Conservation (phyloP, 2,797 vertebrate species). For the Sardinella longiceps region DNA sequence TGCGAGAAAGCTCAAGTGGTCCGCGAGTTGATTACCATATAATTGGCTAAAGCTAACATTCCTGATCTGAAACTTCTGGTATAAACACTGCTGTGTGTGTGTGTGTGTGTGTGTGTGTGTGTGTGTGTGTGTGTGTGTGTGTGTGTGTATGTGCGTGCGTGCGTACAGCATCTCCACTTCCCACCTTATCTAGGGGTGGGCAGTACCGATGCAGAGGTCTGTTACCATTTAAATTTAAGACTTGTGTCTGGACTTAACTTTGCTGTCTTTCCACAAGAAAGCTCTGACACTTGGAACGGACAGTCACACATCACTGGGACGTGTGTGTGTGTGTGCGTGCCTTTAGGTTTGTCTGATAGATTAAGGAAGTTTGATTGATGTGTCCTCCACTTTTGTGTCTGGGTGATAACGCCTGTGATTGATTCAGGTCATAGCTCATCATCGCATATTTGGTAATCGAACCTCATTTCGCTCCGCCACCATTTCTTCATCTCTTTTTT, state of each 20-base stretch:
- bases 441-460: neutral
- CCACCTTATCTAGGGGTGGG: neutral
- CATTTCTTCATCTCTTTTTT: neutral
- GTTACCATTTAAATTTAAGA: neutral
- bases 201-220: neutral
- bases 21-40: too few species aligned
- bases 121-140: too few species aligned
- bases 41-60: too few species aligned
- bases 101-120: too few species aligned
- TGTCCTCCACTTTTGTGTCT: neutral
- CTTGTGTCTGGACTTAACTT: neutral
- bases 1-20: too few species aligned
- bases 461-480: neutral
- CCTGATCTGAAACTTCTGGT: too few species aligned
- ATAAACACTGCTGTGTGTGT: too few species aligned
- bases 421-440: constrained; percentile 19
- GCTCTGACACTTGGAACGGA: neutral
- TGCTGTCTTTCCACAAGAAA: neutral
- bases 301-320: neutral
- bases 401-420: neutral
- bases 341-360: neutral
- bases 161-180: too few species aligned
- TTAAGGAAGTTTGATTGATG: constrained; percentile 13
- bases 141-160: too few species aligned
- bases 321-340: neutral